A percentile compares a stretch with the other conserved stretches of the same genome.
Conservation (phyloP, 2,113 vertebrate species). For the Equus przewalskii region DNA sequence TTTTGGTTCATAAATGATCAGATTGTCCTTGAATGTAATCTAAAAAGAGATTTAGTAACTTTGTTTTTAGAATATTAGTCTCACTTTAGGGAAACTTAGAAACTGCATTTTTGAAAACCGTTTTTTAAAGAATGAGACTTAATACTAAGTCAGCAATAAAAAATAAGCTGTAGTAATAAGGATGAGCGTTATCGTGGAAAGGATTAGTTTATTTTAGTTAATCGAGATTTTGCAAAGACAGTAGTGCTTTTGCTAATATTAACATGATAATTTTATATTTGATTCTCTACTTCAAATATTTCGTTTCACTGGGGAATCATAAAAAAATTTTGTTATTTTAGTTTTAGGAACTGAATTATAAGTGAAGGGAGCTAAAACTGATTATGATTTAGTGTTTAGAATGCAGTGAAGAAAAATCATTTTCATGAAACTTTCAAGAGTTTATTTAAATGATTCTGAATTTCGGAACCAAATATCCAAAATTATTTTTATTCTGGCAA, state of each 20-base stretch:
- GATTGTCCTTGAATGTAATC: neutral
- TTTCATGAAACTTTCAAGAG: neutral
- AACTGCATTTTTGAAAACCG: neutral
- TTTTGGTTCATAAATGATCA: conserved; percentile 8
- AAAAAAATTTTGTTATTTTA: conserved; percentile 19
- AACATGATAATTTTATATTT: conserved; percentile 46
- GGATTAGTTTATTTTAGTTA: neutral
- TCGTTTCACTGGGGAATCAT: neutral
- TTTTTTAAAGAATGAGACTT: conserved; percentile 8
- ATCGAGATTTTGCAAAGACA: conserved; percentile 8
- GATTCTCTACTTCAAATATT: neutral
- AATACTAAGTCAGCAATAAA: neutral
- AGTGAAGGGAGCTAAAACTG: neutral
- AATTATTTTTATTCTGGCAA: conserved; percentile 15
- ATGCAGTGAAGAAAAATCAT: conserved; percentile 43
- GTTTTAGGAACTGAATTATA: conserved; percentile 35
- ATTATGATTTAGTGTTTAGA: conserved; percentile 15
- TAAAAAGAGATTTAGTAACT: neutral
- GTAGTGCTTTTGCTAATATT: conserved; percentile 10
- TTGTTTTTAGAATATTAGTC: conserved; percentile 25
- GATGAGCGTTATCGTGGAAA: neutral
- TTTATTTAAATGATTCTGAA: conserved; percentile 45
- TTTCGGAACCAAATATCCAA: conserved; percentile 42
- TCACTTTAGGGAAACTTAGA: neutral
- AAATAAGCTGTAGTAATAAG: neutral